Evolutionary conservation across 2,888 invertebrate genomes (phyloP).

Genomic region (Drosophila prostipennis): DNA sequence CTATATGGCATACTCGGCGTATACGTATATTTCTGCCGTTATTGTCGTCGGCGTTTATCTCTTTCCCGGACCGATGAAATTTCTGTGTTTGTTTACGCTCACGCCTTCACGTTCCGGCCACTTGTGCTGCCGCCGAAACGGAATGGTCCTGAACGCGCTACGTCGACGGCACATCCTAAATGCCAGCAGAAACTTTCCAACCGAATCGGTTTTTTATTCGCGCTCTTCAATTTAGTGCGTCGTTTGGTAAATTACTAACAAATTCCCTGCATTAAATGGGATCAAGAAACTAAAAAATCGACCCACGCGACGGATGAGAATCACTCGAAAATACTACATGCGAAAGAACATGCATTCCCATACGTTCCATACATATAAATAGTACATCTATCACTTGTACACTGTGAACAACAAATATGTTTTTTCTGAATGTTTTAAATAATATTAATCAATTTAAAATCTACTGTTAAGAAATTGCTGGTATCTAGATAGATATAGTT

Average conservation of each 20-base stretch:
- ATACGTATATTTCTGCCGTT: constrained; percentile 18
- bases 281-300: constrained; percentile 25
- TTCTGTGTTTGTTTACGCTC: constrained; percentile 47
- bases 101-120: constrained; percentile 39
- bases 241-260: constrained; percentile 33
- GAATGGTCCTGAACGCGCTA: constrained; percentile 18
- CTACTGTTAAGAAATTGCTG: too few relatives aligned
- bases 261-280: constrained; percentile 39
- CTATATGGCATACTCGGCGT: constrained; percentile 7
- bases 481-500: too few relatives aligned
- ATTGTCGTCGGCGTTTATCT: constrained; percentile 29
- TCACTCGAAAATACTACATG: constrained; percentile 33
- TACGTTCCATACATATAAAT: constrained; percentile 18
- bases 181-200: constrained; percentile 27
- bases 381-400: constrained; percentile 20
- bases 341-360: constrained; percentile 8
- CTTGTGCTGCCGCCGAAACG: constrained; percentile 16
- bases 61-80: constrained; percentile 19
- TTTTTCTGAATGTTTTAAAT: too few relatives aligned
- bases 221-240: constrained; percentile 26
- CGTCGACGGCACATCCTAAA: constrained; percentile 5
- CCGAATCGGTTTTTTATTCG: constrained; percentile 23
- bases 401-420: neutral
- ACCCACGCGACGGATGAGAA: constrained; percentile 15
- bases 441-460: too few relatives aligned